phyloP scores from a whole-genome alignment of 2,113 vertebrate species.

The Atractosteus spatula region DNA sequence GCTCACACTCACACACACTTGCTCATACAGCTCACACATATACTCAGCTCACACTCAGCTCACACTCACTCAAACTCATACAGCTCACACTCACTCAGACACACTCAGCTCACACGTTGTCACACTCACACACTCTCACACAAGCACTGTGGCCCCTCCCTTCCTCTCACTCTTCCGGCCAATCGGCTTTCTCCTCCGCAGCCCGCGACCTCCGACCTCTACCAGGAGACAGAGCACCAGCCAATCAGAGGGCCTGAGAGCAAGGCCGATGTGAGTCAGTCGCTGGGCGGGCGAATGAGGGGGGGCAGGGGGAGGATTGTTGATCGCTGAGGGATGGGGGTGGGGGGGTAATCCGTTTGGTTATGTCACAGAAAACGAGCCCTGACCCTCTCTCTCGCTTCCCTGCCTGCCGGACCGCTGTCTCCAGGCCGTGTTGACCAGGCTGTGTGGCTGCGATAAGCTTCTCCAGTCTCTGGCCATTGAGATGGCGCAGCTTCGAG shows the following conservation, averaged over 20 bases:
- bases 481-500: slow-evolving; percentile 68
- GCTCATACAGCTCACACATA: background rate
- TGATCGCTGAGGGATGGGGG: too few relatives aligned
- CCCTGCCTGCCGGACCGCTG: slow-evolving; percentile 3
- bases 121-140: background rate
- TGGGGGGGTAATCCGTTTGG: too few relatives aligned
- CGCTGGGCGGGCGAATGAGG: background rate
- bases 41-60: too few relatives aligned
- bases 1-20: background rate
- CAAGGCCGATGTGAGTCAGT: slow-evolving; percentile 67
- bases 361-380: too few relatives aligned
- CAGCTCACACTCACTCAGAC: background rate
- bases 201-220: slow-evolving; percentile 46
- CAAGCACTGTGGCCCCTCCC: too few relatives aligned
- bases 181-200: slow-evolving; percentile 38
- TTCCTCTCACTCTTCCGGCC: background rate
- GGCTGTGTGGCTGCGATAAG: slow-evolving; percentile 81
- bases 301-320: too few relatives aligned
- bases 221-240: slow-evolving; percentile 43
- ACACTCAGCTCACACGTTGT: too few relatives aligned
- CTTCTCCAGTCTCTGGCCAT: slow-evolving; percentile 70
- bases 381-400: background rate
- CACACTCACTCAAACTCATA: background rate
- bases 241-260: slow-evolving; percentile 58
- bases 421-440: slow-evolving; percentile 70